Conservation (phyloP, 2,797 vertebrate genomes). For the Euthynnus affinis region DNA sequence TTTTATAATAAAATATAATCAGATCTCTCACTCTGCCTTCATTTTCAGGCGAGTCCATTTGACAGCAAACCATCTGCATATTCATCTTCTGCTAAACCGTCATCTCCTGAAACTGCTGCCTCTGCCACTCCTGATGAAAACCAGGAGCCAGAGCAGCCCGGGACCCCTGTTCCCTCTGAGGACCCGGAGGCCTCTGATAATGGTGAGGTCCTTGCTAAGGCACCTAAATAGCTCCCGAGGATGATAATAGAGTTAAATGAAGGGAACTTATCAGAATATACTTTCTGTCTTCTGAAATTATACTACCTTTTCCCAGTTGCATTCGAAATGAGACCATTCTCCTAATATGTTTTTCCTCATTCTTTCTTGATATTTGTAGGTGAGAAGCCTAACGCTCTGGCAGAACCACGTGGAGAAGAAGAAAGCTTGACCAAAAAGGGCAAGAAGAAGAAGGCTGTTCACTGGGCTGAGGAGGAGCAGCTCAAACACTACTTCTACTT, state of each 20-base stretch:
- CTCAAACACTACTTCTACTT: constrained; percentile 96
- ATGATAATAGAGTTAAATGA: neutral
- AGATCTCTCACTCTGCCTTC: neutral
- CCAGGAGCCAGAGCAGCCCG: constrained; percentile 90
- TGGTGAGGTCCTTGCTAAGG: constrained; percentile 70
- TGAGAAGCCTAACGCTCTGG: constrained; percentile 82
- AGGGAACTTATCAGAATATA: no score
- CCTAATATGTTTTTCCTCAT: neutral
- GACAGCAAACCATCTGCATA: constrained; percentile 88
- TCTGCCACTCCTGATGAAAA: constrained; percentile 82
- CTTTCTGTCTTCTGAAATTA: neutral
- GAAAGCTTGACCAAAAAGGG: constrained; percentile 91
- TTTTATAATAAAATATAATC: neutral
- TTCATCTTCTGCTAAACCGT: constrained; percentile 84
- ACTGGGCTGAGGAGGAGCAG: constrained; percentile 93
- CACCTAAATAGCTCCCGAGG: neutral
- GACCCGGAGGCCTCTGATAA: constrained; percentile 90
- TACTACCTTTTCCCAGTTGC: neutral
- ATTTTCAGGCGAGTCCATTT: constrained; percentile 89
- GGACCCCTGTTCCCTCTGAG: constrained; percentile 92
- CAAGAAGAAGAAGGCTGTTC: constrained; percentile 93
- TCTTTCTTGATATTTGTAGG: constrained; percentile 50
- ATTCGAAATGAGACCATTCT: neutral
- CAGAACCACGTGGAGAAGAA: constrained; percentile 89
- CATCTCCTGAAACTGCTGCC: constrained; percentile 87